phyloP scores from a whole-genome alignment of 1,140 invertebrate species.

The Pectinophora gossypiella region DNA sequence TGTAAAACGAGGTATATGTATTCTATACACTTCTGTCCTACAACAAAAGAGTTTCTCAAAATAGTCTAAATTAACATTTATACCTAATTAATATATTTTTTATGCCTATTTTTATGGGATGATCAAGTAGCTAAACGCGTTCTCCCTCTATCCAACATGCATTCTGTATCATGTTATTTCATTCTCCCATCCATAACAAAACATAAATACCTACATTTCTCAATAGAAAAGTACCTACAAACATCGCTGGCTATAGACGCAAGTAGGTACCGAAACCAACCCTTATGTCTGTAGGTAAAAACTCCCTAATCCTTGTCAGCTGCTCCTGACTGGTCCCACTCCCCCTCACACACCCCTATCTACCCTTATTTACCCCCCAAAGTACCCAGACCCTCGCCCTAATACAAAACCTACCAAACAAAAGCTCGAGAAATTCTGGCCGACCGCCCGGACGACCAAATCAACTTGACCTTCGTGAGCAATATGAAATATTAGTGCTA shows the following conservation, averaged over 20 bases:
- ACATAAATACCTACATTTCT: too few species aligned
- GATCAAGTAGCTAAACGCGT: too few species aligned
- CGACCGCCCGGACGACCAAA: conserved; percentile 19
- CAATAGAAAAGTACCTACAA: conserved; percentile 27
- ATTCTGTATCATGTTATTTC: too few species aligned
- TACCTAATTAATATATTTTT: too few species aligned
- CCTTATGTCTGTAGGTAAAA: conserved; percentile 53
- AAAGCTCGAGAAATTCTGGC: conserved; percentile 37
- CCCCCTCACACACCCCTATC: conserved; percentile 25
- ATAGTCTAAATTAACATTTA: too few species aligned
- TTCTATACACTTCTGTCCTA: too few species aligned
- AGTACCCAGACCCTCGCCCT: conserved; percentile 26
- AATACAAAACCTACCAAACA: conserved; percentile 15
- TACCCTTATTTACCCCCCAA: conserved; percentile 51
- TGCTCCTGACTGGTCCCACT: conserved; percentile 63
- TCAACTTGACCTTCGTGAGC: conserved; percentile 26
- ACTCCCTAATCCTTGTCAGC: conserved; percentile 71
- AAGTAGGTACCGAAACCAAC: not conserved
- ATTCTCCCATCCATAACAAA: too few species aligned
- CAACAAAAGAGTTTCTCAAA: too few species aligned
- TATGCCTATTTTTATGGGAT: too few species aligned
- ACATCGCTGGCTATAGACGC: not conserved
- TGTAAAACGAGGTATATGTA: too few species aligned
- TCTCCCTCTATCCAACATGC: too few species aligned
- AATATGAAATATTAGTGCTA: conserved; percentile 7